A percentile compares a stretch with the other conserved stretches of the same genome.
Conservation (phyloP, 1,140 invertebrate species). For the Brachionus rotundiformis region DNA sequence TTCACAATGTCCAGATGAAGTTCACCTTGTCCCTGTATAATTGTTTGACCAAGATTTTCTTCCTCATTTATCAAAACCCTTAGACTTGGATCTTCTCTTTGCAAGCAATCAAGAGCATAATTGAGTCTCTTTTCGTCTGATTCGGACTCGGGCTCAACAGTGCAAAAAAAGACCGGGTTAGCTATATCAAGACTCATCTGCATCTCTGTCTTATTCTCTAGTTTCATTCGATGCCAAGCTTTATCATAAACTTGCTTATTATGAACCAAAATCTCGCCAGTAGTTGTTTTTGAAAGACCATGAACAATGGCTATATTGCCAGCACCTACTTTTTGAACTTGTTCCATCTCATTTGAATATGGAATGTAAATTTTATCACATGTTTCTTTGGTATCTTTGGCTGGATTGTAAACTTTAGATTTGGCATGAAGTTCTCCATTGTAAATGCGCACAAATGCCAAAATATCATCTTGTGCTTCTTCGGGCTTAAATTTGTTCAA, state of each 20-base stretch:
- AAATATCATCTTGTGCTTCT: constrained; percentile 67
- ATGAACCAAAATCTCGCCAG: constrained; percentile 78
- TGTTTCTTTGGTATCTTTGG: constrained; percentile 68
- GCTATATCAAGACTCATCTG: constrained; percentile 72
- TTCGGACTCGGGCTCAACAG: constrained; percentile 84
- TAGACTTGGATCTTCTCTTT: constrained; percentile 90
- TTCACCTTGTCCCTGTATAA: constrained; percentile 89
- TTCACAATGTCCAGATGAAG: constrained; percentile 91
- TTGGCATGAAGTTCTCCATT: constrained; percentile 73
- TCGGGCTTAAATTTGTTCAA: neutral
- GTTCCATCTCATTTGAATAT: constrained; percentile 80
- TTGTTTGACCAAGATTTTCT: constrained; percentile 78
- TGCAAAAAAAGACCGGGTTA: constrained; percentile 94
- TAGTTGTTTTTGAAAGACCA: constrained; percentile 72
- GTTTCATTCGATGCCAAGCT: constrained; percentile 53
- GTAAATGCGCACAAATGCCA: constrained; percentile 85
- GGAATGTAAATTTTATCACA: constrained; percentile 71
- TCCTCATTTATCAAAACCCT: constrained; percentile 70
- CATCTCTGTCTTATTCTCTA: constrained; percentile 58
- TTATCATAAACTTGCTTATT: constrained; percentile 55
- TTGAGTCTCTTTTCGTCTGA: constrained; percentile 77
- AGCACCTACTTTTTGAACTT: constrained; percentile 69
- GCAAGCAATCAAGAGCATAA: constrained; percentile 77
- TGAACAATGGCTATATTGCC: constrained; percentile 89
- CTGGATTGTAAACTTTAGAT: constrained; percentile 77